Evolutionary conservation across 2,888 invertebrate genomes (phyloP), one percentile per base, ranked within the genome.

Genomic region (Agrochola circellaris): DNA sequence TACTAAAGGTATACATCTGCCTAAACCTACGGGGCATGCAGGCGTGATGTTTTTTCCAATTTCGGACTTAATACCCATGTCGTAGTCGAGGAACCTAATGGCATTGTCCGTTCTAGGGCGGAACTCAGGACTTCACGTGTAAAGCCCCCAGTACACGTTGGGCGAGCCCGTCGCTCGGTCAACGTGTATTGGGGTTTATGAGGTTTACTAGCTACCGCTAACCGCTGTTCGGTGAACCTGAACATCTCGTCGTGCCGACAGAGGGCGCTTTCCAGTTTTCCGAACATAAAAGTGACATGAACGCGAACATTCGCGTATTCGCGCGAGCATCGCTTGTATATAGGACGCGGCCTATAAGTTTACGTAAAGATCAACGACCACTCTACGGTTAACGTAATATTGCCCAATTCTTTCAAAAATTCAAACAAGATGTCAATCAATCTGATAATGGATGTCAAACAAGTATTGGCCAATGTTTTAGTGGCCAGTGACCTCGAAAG

Each of bases 401-500:
- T 65, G 51, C 64, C 13, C 20, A 83, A 83, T 68, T 54, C 34
- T 60, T 34, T 6, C 7, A 77, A 75, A 51, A 58, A 70, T 51
- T 54, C 23, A 83, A 77, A 83, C 45, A 66, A 64, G 58, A 45
- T 51, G 80, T 81, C 80, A 26, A 72, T 79, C 64, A 65, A 15
- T 72, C 17, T 60, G 34, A 56, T 78, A 79, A 72, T 83, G 58
- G 51, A 51, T 60, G 81, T 72, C 73, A 60, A 72, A 81, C 71
- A 56, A 72, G 61, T 68, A 48, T 81, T 83, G 26, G 30, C 26
- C 73, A 73, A 79, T 73, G 30, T 54, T 58, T 70, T 65, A 67
- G 45, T 65, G 71, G 66, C 20, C 42, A 17, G 30, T 61, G n/a
- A 61, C 66, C 48, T 62, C 84, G 83, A 79, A 51, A 68, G 62